Conservation (phyloP, 1,140 invertebrate species). For the Potamilus streckersoni region DNA sequence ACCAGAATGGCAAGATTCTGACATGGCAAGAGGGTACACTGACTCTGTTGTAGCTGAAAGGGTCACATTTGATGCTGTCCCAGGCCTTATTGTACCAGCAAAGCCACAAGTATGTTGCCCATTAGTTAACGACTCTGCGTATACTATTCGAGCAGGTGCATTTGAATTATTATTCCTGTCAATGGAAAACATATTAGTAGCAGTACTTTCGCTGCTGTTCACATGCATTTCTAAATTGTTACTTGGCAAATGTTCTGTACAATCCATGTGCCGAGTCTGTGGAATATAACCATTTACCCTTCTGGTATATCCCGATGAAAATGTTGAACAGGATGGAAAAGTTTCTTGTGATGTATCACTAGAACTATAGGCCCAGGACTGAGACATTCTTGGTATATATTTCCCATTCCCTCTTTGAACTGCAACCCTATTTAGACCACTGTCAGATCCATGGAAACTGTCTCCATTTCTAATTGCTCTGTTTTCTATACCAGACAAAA, state of each 20-base stretch:
- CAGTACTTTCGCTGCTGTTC: neutral
- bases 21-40: slow-evolving; percentile 6
- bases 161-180: neutral
- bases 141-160: neutral
- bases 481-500: slow-evolving; percentile 23
- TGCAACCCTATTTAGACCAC: slow-evolving; percentile 4
- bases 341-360: slow-evolving; percentile 14
- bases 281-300: neutral
- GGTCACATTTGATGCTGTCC: neutral
- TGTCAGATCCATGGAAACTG: slow-evolving; percentile 14
- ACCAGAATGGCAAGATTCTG: neutral
- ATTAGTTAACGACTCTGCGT: slow-evolving; percentile 24
- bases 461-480: slow-evolving; percentile 17
- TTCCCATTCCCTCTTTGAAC: neutral
- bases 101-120: slow-evolving; percentile 21
- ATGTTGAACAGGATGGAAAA: slow-evolving; percentile 19
- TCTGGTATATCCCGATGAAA: slow-evolving; percentile 4
- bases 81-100: slow-evolving; percentile 1
- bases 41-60: neutral
- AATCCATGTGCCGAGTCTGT: slow-evolving; percentile 3
- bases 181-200: neutral
- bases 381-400: neutral
- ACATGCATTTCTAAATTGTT: slow-evolving; percentile 10
- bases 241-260: slow-evolving; percentile 24
- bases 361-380: neutral